These are phyloP conservation scores for Buathra laborator DNA, from an alignment of 2,888 invertebrate species.

Conservation along the genomic window DNA sequence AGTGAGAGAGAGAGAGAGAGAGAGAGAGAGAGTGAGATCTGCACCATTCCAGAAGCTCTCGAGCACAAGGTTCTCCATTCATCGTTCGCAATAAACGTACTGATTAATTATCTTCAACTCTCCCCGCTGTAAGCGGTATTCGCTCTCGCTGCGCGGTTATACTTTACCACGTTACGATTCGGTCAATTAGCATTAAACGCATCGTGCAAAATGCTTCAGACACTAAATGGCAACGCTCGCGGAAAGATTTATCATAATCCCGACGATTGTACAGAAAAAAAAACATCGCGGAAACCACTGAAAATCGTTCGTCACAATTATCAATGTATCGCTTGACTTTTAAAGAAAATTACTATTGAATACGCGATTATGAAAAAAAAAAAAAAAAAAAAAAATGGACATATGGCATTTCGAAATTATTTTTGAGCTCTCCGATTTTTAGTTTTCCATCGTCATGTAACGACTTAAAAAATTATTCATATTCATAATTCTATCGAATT, in stretches of 20 bases:
- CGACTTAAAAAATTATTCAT: too few species aligned
- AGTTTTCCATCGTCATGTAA: too few species aligned
- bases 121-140: slow-evolving; percentile 30
- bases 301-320: too few species aligned
- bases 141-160: slow-evolving; percentile 29
- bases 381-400: too few species aligned
- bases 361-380: too few species aligned
- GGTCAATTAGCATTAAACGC: slow-evolving; percentile 57
- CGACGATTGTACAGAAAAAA: slow-evolving; percentile 15
- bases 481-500: too few species aligned
- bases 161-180: slow-evolving; percentile 53
- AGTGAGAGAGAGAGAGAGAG: too few species aligned
- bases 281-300: not conserved
- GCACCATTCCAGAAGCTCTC: slow-evolving; percentile 56
- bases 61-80: slow-evolving; percentile 63
- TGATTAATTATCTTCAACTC: slow-evolving; percentile 64
- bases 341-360: too few species aligned
- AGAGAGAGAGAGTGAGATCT: slow-evolving; percentile 34
- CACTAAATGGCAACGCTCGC: slow-evolving; percentile 42
- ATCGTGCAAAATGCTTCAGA: slow-evolving; percentile 33
- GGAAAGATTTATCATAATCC: slow-evolving; percentile 36
- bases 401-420: too few species aligned
- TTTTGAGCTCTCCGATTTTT: too few species aligned
- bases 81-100: slow-evolving; percentile 61
- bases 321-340: too few species aligned